phyloP scores from a whole-genome alignment of 2,797 vertebrate genomes.

The Tragelaphus oryx region DNA sequence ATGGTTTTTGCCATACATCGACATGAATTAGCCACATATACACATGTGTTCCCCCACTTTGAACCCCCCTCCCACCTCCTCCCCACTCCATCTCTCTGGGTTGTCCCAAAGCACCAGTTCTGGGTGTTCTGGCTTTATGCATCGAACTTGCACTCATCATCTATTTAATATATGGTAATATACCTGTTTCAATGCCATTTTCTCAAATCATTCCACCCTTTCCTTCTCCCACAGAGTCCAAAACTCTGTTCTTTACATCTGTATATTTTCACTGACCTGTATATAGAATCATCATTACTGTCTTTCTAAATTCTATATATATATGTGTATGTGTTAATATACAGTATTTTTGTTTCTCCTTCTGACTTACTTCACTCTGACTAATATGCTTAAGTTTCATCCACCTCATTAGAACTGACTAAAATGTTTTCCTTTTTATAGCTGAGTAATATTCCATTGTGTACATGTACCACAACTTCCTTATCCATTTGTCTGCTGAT shows the following conservation, averaged over 20 bases:
- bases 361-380: background rate
- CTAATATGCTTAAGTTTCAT: background rate
- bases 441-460: background rate
- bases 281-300: background rate
- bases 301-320: background rate
- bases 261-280: background rate
- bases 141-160: background rate
- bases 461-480: background rate
- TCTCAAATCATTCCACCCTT: background rate
- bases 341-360: background rate
- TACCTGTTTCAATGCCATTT: background rate
- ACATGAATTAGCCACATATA: background rate
- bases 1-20: background rate
- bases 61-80: background rate
- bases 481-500: background rate
- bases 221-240: background rate
- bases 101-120: background rate
- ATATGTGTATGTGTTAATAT: background rate
- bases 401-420: background rate
- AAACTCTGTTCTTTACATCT: background rate
- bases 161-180: background rate
- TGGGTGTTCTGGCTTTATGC: background rate
- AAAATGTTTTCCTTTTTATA: background rate
- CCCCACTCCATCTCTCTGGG: background rate
- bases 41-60: background rate